phyloP scores from a whole-genome alignment of 1,140 invertebrate genomes.

The Zeugodacus cucurbitae region DNA sequence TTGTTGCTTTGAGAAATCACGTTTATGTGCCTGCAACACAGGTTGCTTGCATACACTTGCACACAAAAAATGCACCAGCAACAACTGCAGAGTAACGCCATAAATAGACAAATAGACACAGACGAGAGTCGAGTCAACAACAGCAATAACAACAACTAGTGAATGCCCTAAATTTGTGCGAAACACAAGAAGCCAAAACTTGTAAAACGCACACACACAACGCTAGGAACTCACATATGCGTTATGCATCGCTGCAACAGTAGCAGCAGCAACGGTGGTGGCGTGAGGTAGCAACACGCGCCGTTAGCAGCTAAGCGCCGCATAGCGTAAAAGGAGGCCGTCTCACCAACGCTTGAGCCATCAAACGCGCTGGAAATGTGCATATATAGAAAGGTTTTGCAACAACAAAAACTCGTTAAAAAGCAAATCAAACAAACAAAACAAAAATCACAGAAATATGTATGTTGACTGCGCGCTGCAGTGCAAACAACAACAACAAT shows the following conservation, averaged over 20 bases:
- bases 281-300: background rate
- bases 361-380: background rate
- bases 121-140: background rate
- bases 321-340: background rate
- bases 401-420: background rate
- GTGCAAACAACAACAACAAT: background rate
- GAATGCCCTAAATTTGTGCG: constrained; percentile 27
- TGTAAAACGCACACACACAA: background rate
- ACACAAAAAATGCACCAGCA: background rate
- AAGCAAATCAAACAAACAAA: background rate
- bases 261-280: background rate
- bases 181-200: constrained; percentile 31
- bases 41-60: background rate
- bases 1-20: background rate
- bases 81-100: constrained; percentile 10
- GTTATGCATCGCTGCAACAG: background rate
- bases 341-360: background rate
- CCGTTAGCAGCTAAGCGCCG: background rate
- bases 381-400: background rate
- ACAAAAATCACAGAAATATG: constrained; percentile 14
- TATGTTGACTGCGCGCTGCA: background rate
- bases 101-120: constrained; percentile 15
- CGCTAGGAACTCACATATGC: background rate
- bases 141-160: background rate
- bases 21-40: background rate